Evolutionary conservation across 1,140 invertebrate genomes (phyloP).

Genomic region (Eciton burchellii): DNA sequence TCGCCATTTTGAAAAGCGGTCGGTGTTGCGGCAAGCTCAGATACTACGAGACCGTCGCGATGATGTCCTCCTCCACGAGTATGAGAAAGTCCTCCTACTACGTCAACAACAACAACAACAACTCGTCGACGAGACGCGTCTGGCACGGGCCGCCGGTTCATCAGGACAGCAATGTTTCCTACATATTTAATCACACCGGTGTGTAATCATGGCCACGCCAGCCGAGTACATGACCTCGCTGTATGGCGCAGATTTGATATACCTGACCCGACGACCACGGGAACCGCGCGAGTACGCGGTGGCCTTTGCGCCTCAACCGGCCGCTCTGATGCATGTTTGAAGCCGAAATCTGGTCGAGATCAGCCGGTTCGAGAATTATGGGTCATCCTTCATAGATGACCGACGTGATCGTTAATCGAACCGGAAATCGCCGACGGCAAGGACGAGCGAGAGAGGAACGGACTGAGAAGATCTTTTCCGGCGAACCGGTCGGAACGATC

Average conservation of each 20-base stretch:
- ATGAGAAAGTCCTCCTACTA: slow-evolving; percentile 94
- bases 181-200: slow-evolving; percentile 89
- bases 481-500: background rate
- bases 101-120: slow-evolving; percentile 87
- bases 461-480: background rate
- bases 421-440: slow-evolving; percentile 59
- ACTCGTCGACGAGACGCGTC: slow-evolving; percentile 85
- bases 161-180: slow-evolving; percentile 90
- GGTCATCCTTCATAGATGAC: slow-evolving; percentile 64
- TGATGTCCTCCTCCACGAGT: slow-evolving; percentile 93
- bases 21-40: slow-evolving; percentile 93
- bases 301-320: slow-evolving; percentile 26
- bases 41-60: slow-evolving; percentile 93
- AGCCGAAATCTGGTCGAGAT: slow-evolving; percentile 46
- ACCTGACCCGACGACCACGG: slow-evolving; percentile 4
- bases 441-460: background rate
- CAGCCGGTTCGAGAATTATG: slow-evolving; percentile 73
- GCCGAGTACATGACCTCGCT: background rate
- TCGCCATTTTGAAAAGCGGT: slow-evolving; percentile 93
- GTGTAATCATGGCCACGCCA: slow-evolving; percentile 79
- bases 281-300: background rate
- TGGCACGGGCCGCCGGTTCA: slow-evolving; percentile 88
- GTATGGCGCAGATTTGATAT: slow-evolving; percentile 37
- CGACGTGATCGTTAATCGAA: slow-evolving; percentile 75
- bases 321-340: slow-evolving; percentile 1